Percentiles rank a stretch among this genome's conserved stretches.
Conservation (phyloP, 2,888 invertebrate species). For the Rhamnusium bicolor region DNA sequence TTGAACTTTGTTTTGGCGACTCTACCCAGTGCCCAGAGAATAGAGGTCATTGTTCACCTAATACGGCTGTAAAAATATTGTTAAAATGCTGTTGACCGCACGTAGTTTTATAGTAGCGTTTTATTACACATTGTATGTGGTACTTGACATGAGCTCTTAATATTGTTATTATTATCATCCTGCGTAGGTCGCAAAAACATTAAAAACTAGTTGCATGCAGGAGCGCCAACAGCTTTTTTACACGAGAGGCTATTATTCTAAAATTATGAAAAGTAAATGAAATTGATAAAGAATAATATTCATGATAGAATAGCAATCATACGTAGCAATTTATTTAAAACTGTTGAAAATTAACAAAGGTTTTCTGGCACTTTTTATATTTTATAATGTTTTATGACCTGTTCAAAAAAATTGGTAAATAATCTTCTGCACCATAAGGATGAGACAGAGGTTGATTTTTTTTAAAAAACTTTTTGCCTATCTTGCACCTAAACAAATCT, state of each 20-base stretch:
- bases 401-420: no score
- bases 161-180: neutral
- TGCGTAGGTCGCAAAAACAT: neutral
- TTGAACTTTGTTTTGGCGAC: slow-evolving; percentile 8
- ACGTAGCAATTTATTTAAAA: no score
- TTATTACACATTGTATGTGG: neutral
- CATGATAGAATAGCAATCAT: no score
- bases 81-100: slow-evolving; percentile 3
- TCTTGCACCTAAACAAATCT: no score
- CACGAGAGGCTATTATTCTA: no score
- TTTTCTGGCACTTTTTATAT: no score
- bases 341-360: no score
- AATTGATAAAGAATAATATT: no score
- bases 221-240: neutral
- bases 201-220: neutral
- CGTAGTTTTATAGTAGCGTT: slow-evolving; percentile 4
- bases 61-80: slow-evolving; percentile 4
- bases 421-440: no score
- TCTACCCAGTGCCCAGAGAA: neutral
- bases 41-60: slow-evolving; percentile 17
- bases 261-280: neutral
- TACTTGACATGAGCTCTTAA: neutral
- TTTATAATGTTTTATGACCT: no score
- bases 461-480: no score
- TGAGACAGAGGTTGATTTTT: no score